phyloP scores from a whole-genome alignment of 2,797 vertebrate genomes.

The Gadopsis marmoratus region DNA sequence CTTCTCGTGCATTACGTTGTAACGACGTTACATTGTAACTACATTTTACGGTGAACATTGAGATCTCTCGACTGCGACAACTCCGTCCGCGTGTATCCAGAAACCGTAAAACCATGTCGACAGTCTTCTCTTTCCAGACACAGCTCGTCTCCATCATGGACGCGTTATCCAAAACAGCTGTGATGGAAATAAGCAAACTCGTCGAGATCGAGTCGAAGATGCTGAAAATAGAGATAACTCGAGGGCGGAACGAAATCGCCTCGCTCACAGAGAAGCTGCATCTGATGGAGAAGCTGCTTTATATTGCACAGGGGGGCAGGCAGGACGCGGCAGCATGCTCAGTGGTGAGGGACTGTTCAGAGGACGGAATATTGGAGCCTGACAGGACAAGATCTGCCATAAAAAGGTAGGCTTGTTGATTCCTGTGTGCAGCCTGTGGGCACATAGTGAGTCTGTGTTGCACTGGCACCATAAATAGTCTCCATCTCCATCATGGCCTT shows the following conservation, averaged over 20 bases:
- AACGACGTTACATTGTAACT: conserved; percentile 25
- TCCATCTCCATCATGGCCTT: not conserved
- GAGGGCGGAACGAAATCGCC: conserved; percentile 81
- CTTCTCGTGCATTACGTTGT: not conserved
- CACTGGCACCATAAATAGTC: not conserved
- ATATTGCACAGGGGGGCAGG: conserved; percentile 71
- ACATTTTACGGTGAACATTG: conserved; percentile 1
- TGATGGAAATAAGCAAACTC: conserved; percentile 85
- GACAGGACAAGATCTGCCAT: conserved; percentile 52
- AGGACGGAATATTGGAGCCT: conserved; percentile 37
- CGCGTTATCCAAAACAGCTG: conserved; percentile 81
- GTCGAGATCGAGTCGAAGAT: conserved; percentile 84
- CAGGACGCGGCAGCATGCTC: conserved; percentile 59
- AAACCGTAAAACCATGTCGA: conserved; percentile 70
- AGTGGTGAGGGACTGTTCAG: conserved; percentile 35
- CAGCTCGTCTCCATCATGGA: conserved; percentile 86
- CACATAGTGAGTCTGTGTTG: not conserved
- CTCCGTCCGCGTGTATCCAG: not conserved
- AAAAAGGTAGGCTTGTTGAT: conserved; percentile 68
- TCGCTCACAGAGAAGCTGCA: conserved; percentile 82
- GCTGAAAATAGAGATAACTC: conserved; percentile 82
- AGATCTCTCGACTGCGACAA: not conserved
- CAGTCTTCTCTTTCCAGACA: conserved; percentile 80
- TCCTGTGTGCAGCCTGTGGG: not conserved
- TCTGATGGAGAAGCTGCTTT: conserved; percentile 83